Conservation (phyloP, 2,888 invertebrate species). For the Scotopteryx bipunctaria region DNA sequence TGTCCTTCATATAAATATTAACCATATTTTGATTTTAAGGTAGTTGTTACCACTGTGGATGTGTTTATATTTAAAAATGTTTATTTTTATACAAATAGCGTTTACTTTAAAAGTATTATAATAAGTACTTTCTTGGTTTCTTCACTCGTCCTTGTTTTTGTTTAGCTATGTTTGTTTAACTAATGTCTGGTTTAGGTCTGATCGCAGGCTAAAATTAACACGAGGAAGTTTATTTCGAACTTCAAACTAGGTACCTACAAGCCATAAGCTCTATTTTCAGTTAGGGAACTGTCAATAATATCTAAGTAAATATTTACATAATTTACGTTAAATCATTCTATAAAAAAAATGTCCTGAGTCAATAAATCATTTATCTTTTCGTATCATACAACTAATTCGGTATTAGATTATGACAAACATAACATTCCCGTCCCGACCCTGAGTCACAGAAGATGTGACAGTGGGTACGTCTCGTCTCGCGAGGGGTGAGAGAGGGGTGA, state of each 20-base stretch:
- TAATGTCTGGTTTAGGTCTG: conserved; percentile 20
- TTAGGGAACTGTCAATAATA: neutral
- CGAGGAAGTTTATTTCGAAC: conserved; percentile 3
- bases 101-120: conserved; percentile 10
- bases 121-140: conserved; percentile 1
- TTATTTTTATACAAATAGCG: conserved; percentile 21
- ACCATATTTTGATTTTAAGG: too few species aligned
- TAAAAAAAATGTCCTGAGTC: conserved; percentile 9
- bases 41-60: too few species aligned
- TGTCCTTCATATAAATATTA: too few species aligned
- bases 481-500: conserved; percentile 40
- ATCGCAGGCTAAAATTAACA: conserved; percentile 10
- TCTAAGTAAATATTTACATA: neutral
- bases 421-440: conserved; percentile 52
- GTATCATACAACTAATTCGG: conserved; percentile 57
- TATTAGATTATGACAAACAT: conserved; percentile 65
- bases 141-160: conserved; percentile 12
- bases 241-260: neutral
- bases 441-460: conserved; percentile 8
- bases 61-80: conserved; percentile 22
- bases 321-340: too few species aligned
- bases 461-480: conserved; percentile 43
- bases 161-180: conserved; percentile 11
- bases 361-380: conserved; percentile 24
- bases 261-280: neutral